phyloP scores from a whole-genome alignment of 2,797 vertebrate species.

The Pteropus rufus region DNA sequence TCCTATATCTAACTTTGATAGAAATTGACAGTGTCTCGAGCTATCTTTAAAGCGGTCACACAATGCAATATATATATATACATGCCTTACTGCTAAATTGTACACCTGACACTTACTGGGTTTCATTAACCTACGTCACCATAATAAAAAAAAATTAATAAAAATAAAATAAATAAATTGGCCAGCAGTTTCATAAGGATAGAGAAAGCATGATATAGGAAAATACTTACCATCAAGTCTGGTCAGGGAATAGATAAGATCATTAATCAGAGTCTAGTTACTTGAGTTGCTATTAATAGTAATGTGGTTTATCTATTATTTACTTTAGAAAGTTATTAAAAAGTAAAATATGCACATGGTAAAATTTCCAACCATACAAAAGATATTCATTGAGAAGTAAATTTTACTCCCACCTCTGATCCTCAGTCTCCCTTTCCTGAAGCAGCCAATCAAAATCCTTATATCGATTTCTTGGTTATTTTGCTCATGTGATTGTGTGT shows the following conservation, averaged over 20 bases:
- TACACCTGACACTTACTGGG: too few relatives aligned
- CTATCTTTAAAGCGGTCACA: not conserved
- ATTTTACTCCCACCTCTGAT: not conserved
- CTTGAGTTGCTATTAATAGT: not conserved
- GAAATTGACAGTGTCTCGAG: not conserved
- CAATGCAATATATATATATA: too few relatives aligned
- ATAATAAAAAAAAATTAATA: too few relatives aligned
- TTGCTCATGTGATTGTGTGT: not conserved
- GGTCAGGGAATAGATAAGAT: not conserved
- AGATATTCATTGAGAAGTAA: not conserved
- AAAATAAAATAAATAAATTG: not conserved
- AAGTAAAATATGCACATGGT: not conserved
- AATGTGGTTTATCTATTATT: not conserved
- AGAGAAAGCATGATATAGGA: not conserved
- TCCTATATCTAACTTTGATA: not conserved
- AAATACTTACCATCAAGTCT: not conserved
- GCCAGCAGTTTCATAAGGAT: not conserved
- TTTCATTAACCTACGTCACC: too few relatives aligned
- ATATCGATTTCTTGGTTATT: not conserved
- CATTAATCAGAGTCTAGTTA: not conserved
- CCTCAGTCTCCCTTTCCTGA: not conserved
- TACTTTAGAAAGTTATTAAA: not conserved
- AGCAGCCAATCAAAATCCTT: not conserved
- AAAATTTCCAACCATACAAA: not conserved
- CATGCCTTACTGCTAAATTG: too few relatives aligned